Base-by-base conservation (phyloP, 2,113 vertebrate species). In the Oreotrochilus melanogaster region DNA sequence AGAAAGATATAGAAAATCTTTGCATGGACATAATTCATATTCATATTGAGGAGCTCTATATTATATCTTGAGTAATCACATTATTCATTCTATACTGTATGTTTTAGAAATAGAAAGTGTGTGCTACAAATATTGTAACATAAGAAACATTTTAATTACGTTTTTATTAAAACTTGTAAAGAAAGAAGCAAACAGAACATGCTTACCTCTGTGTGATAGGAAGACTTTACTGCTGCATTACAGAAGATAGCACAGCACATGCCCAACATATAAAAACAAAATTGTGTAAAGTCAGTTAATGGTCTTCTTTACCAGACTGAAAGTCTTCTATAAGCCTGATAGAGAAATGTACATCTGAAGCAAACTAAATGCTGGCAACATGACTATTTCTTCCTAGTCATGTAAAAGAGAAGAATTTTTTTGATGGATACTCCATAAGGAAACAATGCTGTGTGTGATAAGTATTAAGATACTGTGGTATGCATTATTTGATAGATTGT, bases 1-100 rank as follows among this genome's bases (percentile, higher is more conserved):
- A 93, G 64, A 86, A 11, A 93, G 89, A 91, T 89, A 88, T 35
- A 86, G 80, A 94, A 96, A 97, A 96, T 47, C 76, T 69, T 53
- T 91, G 88, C 81, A 70, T 90, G 62, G 62, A 81, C 51, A 88
- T 93, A 92, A 97, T 97, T 96, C 90, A 91, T 88, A 96, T 94
- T 96, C 87, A 79, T 89, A 78, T 79, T 81, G 86, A 92, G 72
- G 24, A 94, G 51, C 50, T 24, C 43, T 76, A 89, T 82, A 91
- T 84, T 92, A 73, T 82, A 84, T 73, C 72, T 84, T 61, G 43
- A 78, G 37, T 89, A 95, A 95, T 94, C 90, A 73, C 58, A 86
- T 96, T 92, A 84, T 86, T 95, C 86, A 79, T 84, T 42, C 88
- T 76, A 78, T 76, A 88, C 17, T 56, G 51, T 73, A 76, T 62